Evolutionary conservation across 2,113 vertebrate species (phyloP).

Genomic region (Riparia riparia): DNA sequence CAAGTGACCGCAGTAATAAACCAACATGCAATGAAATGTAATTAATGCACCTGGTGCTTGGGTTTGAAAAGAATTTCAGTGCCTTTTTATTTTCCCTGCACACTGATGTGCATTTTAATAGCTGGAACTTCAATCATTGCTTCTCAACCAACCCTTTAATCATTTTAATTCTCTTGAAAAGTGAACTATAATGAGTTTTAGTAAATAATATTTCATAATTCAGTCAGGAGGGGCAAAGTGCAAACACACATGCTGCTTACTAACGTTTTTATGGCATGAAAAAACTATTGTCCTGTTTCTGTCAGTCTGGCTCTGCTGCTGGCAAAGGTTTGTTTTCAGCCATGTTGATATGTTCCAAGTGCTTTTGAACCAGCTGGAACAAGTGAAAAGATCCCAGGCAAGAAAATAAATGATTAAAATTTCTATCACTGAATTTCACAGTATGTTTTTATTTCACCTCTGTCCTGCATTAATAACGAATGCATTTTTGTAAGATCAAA

Average conservation of each 20-base stretch:
- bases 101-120: not conserved
- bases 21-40: conserved; percentile 70
- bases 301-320: not conserved
- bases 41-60: conserved; percentile 75
- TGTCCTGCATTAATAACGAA: not conserved
- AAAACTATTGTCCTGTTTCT: conserved; percentile 55
- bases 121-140: not conserved
- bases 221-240: not conserved
- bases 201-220: conserved; percentile 8
- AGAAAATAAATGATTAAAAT: conserved; percentile 46
- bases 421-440: conserved; percentile 27
- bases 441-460: conserved; percentile 13
- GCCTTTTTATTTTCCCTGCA: conserved; percentile 32
- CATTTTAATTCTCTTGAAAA: conserved; percentile 21
- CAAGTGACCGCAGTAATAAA: conserved; percentile 71
- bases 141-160: conserved; percentile 9
- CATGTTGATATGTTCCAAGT: not conserved
- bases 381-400: not conserved
- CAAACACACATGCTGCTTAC: not conserved
- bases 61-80: conserved; percentile 13
- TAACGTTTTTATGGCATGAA: conserved; percentile 34
- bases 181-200: not conserved
- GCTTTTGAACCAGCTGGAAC: conserved; percentile 28
- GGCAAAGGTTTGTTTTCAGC: conserved; percentile 12
- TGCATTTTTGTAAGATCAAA: conserved; percentile 1